Base-by-base conservation (phyloP, 2,888 invertebrate species). In the Mythimna impura region DNA sequence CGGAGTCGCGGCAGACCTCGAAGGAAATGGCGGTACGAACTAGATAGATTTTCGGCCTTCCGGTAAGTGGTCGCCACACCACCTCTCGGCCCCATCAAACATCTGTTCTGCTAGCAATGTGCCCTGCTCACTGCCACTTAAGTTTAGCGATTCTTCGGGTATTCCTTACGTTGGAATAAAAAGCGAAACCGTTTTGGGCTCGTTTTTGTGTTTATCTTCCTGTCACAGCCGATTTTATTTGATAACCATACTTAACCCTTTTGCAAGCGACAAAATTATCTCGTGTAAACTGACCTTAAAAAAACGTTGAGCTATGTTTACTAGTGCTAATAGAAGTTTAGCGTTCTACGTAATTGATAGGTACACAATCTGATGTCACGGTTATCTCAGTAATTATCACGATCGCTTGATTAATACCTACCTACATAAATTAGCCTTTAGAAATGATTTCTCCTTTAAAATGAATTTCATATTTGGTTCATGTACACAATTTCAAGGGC, bases 331-430 rank as follows among this genome's bases (percentile, higher is more conserved):
- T 50, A 64, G 8, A 25, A n/a, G 34, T 30, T 60, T 47, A 67
- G 6, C n/a, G 64, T 34, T 25, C 22, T 54, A 30, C 8, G 12
- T 65, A 76, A 81, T 65, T 77, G 40, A 58, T 71, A 58, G n/a
- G 67, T 68, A 71, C 52, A 64, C 76, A 52, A 67, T 17, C n/a
- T 4, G 8, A n/a, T 40, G 65, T 76, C 62, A 68, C 17, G 58
- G 12, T 60, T 50, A 76, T 67, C 25, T 67, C 20, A 50, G 30
- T 60, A 61, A 66, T 70, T 36, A 67, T 47, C 47, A 67, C 50
- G 54, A n/a, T n/a, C 20, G 22, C 25, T 40, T 70, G 12, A 70
- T 71, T 60, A 36, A n/a, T 72, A 25, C 10, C n/a, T 40, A 34
- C 62, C 14, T 36, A n/a, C 50, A 14, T 36, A 14, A 0, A 43